Evolutionary conservation across 1,140 invertebrate species (phyloP).

Genomic region (Araneus ventricosus): DNA sequence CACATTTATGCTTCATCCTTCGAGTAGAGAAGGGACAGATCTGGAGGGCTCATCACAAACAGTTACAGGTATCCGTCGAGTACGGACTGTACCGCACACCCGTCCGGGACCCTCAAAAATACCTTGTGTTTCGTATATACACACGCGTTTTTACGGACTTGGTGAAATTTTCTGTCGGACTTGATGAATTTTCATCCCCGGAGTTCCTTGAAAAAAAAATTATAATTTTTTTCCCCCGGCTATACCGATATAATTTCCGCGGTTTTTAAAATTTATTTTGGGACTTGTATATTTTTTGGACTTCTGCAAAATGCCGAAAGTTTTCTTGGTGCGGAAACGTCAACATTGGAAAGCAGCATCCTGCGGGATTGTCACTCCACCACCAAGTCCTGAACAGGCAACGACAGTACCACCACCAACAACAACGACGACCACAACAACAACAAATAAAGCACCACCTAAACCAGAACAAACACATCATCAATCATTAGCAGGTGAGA

Average conservation of each 20-base stretch:
- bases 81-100: neutral
- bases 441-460: neutral
- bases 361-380: slow-evolving; percentile 61
- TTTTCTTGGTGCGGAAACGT: slow-evolving; percentile 64
- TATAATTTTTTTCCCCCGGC: neutral
- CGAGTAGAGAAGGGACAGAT: neutral
- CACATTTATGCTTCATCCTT: slow-evolving; percentile 56
- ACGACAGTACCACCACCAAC: neutral
- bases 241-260: neutral
- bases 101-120: neutral
- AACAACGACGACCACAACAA: neutral
- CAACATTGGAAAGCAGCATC: neutral
- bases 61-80: neutral
- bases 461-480: slow-evolving; percentile 59
- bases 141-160: neutral
- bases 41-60: neutral
- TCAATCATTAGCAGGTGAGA: slow-evolving; percentile 36
- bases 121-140: neutral
- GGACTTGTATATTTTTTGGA: neutral
- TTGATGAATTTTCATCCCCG: neutral
- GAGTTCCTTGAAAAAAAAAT: neutral
- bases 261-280: neutral
- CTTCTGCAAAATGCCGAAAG: slow-evolving; percentile 60
- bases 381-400: slow-evolving; percentile 69
- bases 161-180: neutral